Percentiles rank a stretch among this genome's conserved stretches.
Evolutionary conservation across 1,140 invertebrate species (phyloP).

Genomic region (Drosophila fuyamai): DNA sequence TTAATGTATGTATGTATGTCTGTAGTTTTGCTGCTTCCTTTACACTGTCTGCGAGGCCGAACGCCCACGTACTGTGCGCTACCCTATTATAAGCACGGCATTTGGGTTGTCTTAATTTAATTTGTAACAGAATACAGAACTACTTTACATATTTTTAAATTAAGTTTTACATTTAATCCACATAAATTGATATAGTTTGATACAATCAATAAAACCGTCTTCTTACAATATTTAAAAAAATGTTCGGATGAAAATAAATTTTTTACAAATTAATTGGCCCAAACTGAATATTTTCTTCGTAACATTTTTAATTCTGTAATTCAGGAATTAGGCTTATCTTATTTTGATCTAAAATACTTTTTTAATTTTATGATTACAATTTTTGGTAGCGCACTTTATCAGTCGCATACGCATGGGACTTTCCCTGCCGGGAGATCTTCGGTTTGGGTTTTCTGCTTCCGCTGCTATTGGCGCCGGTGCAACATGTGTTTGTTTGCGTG

Average conservation of each 20-base stretch:
- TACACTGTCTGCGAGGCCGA: slow-evolving; percentile 51
- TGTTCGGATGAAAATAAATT: no score
- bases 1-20: slow-evolving; percentile 16
- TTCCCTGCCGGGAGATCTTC: slow-evolving; percentile 50
- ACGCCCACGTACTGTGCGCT: slow-evolving; percentile 62
- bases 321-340: no score
- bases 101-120: neutral
- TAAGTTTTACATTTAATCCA: no score
- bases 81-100: slow-evolving; percentile 7
- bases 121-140: neutral
- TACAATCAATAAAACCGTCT: no score
- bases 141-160: no score
- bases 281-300: no score
- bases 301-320: no score
- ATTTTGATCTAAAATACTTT: neutral
- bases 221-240: no score
- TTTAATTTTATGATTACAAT: neutral
- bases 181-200: no score
- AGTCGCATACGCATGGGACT: slow-evolving; percentile 34
- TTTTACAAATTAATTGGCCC: no score
- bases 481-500: slow-evolving; percentile 62
- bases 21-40: slow-evolving; percentile 53
- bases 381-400: slow-evolving; percentile 19
- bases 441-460: slow-evolving; percentile 47
- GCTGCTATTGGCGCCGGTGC: slow-evolving; percentile 55